Percentiles rank a stretch among this genome's conserved stretches.
These are phyloP conservation scores for Melinaea marsaeus DNA, from an alignment of 2,888 invertebrate species.

Conservation along the genomic window DNA sequence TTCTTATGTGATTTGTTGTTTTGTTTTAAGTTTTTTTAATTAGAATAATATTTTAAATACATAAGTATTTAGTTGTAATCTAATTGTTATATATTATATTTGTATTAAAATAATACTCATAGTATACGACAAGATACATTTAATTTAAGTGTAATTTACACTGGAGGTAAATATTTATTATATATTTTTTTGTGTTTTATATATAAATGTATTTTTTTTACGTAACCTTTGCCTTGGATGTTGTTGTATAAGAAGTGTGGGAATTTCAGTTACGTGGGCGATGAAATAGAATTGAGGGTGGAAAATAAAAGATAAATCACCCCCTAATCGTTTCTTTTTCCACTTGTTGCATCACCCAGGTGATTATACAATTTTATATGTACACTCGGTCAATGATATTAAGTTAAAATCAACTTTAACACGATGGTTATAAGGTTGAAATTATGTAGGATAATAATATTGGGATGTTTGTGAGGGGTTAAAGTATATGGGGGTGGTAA, in stretches of 20 bases:
- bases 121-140: no score
- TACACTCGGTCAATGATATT: neutral
- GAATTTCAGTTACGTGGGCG: slow-evolving; percentile 72
- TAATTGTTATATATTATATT: no score
- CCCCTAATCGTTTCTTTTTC: slow-evolving; percentile 70
- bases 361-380: slow-evolving; percentile 31
- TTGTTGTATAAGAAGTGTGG: slow-evolving; percentile 51
- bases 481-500: slow-evolving; percentile 55
- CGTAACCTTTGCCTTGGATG: neutral
- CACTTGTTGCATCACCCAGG: slow-evolving; percentile 71
- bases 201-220: no score
- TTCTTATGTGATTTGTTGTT: neutral
- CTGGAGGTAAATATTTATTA: no score
- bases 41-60: no score
- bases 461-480: slow-evolving; percentile 33
- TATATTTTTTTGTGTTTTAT: no score
- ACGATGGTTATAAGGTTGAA: slow-evolving; percentile 10
- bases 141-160: no score
- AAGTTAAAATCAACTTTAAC: slow-evolving; percentile 31
- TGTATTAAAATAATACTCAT: no score
- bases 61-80: no score
- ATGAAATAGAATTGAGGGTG: slow-evolving; percentile 58
- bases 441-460: neutral
- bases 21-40: neutral
- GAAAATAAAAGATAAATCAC: slow-evolving; percentile 74